Conservation (phyloP, 2,113 vertebrate species). For the Halichoerus grypus region DNA sequence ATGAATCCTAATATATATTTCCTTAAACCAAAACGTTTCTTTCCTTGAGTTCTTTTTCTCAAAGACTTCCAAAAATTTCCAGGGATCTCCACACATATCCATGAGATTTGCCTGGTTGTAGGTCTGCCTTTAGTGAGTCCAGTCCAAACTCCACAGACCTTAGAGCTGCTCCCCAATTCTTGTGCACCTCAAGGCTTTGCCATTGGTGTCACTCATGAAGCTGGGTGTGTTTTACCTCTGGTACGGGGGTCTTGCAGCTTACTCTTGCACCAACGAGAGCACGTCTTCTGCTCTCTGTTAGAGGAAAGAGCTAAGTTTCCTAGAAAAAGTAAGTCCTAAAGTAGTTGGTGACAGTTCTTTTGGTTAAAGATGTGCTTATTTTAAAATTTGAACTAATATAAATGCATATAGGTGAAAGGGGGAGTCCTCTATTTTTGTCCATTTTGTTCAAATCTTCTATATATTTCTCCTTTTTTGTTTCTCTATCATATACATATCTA, state of each 20-base stretch:
- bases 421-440: background rate
- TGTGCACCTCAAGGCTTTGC: background rate
- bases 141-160: background rate
- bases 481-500: background rate
- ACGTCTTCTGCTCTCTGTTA: background rate
- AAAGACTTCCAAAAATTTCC: slow-evolving; percentile 45
- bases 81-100: background rate
- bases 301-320: background rate
- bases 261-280: background rate
- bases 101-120: background rate
- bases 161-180: background rate
- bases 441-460: background rate
- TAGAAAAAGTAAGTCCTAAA: background rate
- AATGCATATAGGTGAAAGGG: background rate
- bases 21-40: slow-evolving; percentile 42
- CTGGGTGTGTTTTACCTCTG: background rate
- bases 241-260: background rate
- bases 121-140: background rate
- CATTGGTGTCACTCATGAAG: background rate
- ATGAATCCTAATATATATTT: slow-evolving; percentile 58
- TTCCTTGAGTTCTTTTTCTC: slow-evolving; percentile 7
- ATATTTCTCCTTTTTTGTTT: background rate
- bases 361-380: background rate
- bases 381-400: background rate
- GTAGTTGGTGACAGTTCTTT: background rate